Base-by-base conservation (phyloP, 2,888 invertebrate genomes). In the Psylliodes chrysocephalus region DNA sequence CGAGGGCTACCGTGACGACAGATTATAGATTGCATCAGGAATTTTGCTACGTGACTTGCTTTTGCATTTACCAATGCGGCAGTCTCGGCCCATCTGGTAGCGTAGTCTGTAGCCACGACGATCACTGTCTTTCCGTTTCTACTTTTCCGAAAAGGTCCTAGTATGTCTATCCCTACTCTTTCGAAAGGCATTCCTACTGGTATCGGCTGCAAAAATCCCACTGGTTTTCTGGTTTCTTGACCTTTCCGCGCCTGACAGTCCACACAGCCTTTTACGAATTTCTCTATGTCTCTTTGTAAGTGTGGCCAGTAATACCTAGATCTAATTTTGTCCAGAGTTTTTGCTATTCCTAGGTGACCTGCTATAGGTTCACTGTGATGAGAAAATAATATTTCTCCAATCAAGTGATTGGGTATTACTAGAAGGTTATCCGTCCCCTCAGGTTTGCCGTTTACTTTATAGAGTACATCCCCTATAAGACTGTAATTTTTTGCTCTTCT, bases 31-130 rank as follows among this genome's bases (percentile, higher is more conserved):
- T 66, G 57, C 3, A 64, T 30, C 1, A 66, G 8, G 35, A 67
- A 69, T 17, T 64, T 49, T 5, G 64, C 66, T 1, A 74, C 72
- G 8, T 55, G 60, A 1, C 52, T 63, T 2, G 70, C 65, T 56
- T 69, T 69, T 3, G 66, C 72, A 10, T 49, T 60, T 10, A 64
- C 28, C 17, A 75, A 15, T 15, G 71, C 71, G 25, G 25, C 47
- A 1, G 69, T 66, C 59, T 71, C 72, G 2, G 66, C 60, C 60
- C 64, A 76, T 12, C 71, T 44, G 2, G 75, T 72, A 0, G 71
- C 69, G 44, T 73, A 75, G 17, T 73, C 73, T 1, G 72, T 73
- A 0, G 72, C 71, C 1, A 75, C 74, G 10, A 73, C 40, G 28
- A 75, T 70, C 5, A 68, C 57, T 0, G 63, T 73, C 49, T 73